A percentile compares a stretch with the other conserved stretches of the same genome.
These are phyloP conservation scores for Serilophus lunatus DNA, from an alignment of 2,113 vertebrate species.

Conservation along the genomic window DNA sequence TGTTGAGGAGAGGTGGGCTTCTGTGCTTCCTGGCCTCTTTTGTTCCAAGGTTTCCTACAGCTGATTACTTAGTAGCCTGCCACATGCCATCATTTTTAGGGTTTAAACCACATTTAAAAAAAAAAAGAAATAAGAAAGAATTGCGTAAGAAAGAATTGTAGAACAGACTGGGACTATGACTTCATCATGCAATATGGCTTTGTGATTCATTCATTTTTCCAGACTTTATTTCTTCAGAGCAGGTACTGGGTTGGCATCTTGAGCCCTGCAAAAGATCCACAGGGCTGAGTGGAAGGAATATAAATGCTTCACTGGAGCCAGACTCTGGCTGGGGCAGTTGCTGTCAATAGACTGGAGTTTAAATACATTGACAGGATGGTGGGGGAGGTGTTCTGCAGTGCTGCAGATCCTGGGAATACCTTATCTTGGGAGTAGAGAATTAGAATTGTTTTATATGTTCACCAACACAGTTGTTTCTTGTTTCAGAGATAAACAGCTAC, in stretches of 20 bases:
- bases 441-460: background rate
- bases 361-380: background rate
- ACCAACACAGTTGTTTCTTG: background rate
- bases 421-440: background rate
- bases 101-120: background rate
- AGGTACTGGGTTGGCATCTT: background rate
- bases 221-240: slow-evolving; percentile 20
- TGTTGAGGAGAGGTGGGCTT: background rate
- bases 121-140: no score
- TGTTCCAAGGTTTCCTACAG: background rate
- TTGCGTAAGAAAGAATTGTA: background rate
- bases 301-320: slow-evolving; percentile 44
- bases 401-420: background rate
- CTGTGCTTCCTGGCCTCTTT: background rate
- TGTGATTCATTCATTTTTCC: slow-evolving; percentile 24
- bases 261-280: background rate
- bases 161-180: background rate
- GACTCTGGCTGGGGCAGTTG: background rate
- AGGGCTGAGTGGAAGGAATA: slow-evolving; percentile 22
- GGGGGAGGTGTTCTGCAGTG: slow-evolving; percentile 1
- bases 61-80: background rate
- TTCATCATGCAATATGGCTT: background rate
- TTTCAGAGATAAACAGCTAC: background rate
- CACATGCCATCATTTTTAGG: background rate
- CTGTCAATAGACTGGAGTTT: slow-evolving; percentile 30